Percentiles rank a stretch among this genome's conserved stretches.
Evolutionary conservation across 2,113 vertebrate genomes (phyloP).

Genomic region (Herpetotheres cachinnans): DNA sequence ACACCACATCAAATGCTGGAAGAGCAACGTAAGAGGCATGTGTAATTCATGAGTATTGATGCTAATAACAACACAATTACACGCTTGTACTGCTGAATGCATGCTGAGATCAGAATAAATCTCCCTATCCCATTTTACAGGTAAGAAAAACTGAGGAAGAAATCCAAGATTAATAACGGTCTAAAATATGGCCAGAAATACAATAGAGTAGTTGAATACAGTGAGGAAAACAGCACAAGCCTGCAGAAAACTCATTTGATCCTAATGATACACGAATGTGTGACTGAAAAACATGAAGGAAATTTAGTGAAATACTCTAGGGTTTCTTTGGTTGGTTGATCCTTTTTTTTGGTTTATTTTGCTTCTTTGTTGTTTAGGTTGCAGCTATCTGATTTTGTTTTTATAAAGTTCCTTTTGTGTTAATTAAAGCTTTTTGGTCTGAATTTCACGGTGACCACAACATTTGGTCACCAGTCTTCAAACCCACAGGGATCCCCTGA

Average conservation of each 20-base stretch:
- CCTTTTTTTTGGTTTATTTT: too few species aligned
- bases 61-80: neutral
- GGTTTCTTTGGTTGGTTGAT: neutral
- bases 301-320: neutral
- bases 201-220: neutral
- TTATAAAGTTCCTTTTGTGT: neutral
- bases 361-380: neutral
- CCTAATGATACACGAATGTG: neutral
- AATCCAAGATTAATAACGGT: neutral
- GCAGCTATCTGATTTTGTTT: neutral
- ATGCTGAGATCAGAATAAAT: neutral
- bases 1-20: neutral
- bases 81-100: neutral
- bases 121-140: neutral
- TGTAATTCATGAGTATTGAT: neutral
- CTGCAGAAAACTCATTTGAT: neutral
- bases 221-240: neutral
- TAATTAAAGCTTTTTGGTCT: neutral
- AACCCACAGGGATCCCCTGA: neutral
- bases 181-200: neutral
- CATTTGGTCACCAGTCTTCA: neutral
- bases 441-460: neutral
- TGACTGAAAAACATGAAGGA: neutral
- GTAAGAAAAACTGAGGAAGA: neutral
- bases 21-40: neutral